phyloP scores from a whole-genome alignment of 2,797 vertebrate genomes.

The Eleutherodactylus coqui region DNA sequence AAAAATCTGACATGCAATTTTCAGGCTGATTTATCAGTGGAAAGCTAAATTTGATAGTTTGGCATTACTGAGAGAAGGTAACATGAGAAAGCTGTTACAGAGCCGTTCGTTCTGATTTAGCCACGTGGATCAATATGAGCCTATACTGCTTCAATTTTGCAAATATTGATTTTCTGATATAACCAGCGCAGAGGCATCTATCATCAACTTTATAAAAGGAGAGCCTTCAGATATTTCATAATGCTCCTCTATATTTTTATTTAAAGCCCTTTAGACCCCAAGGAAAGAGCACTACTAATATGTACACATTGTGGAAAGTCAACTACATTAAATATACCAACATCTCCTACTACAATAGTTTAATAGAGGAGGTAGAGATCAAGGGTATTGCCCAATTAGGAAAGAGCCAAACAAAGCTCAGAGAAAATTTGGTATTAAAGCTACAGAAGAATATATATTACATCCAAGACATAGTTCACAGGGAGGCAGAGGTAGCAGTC shows the following conservation, averaged over 20 bases:
- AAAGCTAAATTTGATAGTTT: conserved; percentile 99
- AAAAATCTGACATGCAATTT: conserved; percentile 99
- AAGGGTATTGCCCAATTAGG: neutral
- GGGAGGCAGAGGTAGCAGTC: too few species aligned
- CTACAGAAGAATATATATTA: too few species aligned
- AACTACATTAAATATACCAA: too few species aligned
- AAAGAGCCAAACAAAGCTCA: neutral
- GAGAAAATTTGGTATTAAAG: neutral
- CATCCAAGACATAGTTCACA: too few species aligned
- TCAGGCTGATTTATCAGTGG: conserved; percentile 99
- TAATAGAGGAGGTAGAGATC: neutral
- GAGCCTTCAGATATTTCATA: conserved; percentile 74
- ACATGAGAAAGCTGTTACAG: conserved; percentile 93
- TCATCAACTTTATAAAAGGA: conserved; percentile 87
- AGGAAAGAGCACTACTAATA: neutral
- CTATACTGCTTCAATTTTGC: conserved; percentile 99
- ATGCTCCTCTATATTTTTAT: conserved; percentile 66
- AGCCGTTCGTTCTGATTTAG: conserved; percentile 95
- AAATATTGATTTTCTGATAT: conserved; percentile 95
- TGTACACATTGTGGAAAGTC: neutral
- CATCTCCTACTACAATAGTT: neutral
- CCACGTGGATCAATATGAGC: conserved; percentile 92
- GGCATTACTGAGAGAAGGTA: conserved; percentile 91
- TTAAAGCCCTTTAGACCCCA: conserved; percentile 14
- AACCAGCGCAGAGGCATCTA: conserved; percentile 89